Base-by-base conservation (phyloP, 2,113 vertebrate genomes). In the Strix uralensis region DNA sequence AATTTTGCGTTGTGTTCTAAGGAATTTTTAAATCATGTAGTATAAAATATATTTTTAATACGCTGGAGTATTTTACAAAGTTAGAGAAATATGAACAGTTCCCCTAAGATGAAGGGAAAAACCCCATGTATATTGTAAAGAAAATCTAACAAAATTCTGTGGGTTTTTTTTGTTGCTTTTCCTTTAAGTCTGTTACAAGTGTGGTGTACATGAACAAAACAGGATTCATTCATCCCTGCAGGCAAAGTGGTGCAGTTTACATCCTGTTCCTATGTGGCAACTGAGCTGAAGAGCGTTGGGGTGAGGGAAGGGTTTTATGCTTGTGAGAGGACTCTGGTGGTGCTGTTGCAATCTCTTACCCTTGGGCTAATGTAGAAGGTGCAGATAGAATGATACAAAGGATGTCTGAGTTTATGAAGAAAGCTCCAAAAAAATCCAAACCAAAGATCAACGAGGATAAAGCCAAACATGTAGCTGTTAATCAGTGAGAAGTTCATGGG, bases 281-380 rank as follows among this genome's bases (percentile, higher is more conserved):
- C 49, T 40, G 61, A 84, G 69, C 12, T 67, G 72, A 57, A 63
- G 66, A 40, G 23, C 1, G 0, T 3, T 47, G 61, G 47, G 54
- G 26, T 15, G 32, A 92, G 51, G 22, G 57, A 81, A 88, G 51
- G 62, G 29, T 42, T 95, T 94, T 79, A 15, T 20, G 55, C 73
- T 77, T 66, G 25, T 85, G 81, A 80, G 84, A 82, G 73, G 78
- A 73, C 62, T 91, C 72, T 80, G 51, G 58, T 91, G 74, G n/a
- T 65, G 51, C 70, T 88, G 7, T 77, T 91, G 74, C 70, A 6
- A 9, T 66, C 54, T 70, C 70, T 49, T 80, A 66, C 81, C 59
- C 82, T 74, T 88, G 72, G 80, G 88, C 69, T 86, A 67, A 10
- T 29, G 36, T 40, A 49, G 58, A 83, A 90, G 29, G 34, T 58